phyloP scores from a whole-genome alignment of 2,113 vertebrate species.

The Seriola quinqueradiata region DNA sequence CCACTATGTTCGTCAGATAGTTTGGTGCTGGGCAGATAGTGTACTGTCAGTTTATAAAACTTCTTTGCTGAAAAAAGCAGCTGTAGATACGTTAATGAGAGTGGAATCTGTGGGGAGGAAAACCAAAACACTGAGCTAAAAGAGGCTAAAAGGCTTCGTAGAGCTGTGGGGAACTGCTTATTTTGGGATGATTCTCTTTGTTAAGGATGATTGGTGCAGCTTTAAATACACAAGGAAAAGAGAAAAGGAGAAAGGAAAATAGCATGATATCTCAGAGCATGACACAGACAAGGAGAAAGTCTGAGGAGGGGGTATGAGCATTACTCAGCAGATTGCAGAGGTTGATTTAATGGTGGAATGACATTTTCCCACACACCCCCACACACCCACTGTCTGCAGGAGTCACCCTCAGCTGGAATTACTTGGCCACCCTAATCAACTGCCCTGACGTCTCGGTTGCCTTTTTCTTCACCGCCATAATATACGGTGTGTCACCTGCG shows the following conservation, averaged over 20 bases:
- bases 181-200: background rate
- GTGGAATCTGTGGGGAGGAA: background rate
- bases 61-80: background rate
- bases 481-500: slow-evolving; percentile 25
- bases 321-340: slow-evolving; percentile 75
- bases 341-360: slow-evolving; percentile 63
- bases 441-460: slow-evolving; percentile 34
- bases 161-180: background rate
- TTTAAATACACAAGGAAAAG: slow-evolving; percentile 4
- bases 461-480: slow-evolving; percentile 49
- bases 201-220: background rate
- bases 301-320: slow-evolving; percentile 42
- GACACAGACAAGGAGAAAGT: slow-evolving; percentile 46
- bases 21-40: background rate
- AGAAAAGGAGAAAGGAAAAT: background rate
- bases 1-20: background rate
- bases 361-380: slow-evolving; percentile 58
- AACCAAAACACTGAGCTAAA: background rate
- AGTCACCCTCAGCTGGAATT: slow-evolving; percentile 69
- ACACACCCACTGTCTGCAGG: slow-evolving; percentile 20
- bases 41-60: background rate
- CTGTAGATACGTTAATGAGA: slow-evolving; percentile 15
- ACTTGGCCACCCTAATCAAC: slow-evolving; percentile 70
- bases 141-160: background rate
- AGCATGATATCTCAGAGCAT: slow-evolving; percentile 30